Evolutionary conservation across 2,888 invertebrate species (phyloP), one percentile per base, ranked within the genome.

Genomic region (Lasiommata megera): DNA sequence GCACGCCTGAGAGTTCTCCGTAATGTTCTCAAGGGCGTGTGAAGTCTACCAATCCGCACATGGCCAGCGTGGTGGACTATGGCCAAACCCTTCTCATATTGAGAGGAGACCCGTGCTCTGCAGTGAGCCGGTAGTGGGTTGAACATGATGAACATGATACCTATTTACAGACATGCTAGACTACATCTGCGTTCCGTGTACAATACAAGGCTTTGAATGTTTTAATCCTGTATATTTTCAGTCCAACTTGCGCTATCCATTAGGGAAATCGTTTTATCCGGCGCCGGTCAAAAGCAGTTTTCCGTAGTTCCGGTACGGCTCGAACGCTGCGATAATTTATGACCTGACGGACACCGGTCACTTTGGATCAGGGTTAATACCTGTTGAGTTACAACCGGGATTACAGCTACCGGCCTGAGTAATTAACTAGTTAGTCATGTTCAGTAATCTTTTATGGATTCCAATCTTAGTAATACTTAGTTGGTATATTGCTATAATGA

Each of bases 341-440:
- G 70, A 67, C 65, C 71, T 72, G 70, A 67, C 74, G 79, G 77
- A 75, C 80, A 76, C 73, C 78, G 87, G 82, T 82, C 84, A 85
- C 74, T 79, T 74, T 67, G 80, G 80, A 78, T 83, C 82, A 76
- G 71, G 65, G 77, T 81, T 76, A 88, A 89, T 88, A 86, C 89
- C 88, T 86, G 88, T 88, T 88, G 89, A 89, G 82, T 89, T 88
- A 89, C 80, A 73, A 75, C 67, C 72, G 56, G 77, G 82, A 77
- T 84, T 82, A 81, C 12, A 36, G 18, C 14, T 43, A 37, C 38
- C 16, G n/a, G 29, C 29, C 37, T 34, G 63, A 55, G 57, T 66
- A 70, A 72, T 69, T 71, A 68, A 60, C 51, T 41, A 52, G 40
- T 47, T 56, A 53, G 38, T 41, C 43, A 36, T 54, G 53, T 55